Conservation (phyloP, 1,140 invertebrate genomes). For the Dufourea novaeangliae region DNA sequence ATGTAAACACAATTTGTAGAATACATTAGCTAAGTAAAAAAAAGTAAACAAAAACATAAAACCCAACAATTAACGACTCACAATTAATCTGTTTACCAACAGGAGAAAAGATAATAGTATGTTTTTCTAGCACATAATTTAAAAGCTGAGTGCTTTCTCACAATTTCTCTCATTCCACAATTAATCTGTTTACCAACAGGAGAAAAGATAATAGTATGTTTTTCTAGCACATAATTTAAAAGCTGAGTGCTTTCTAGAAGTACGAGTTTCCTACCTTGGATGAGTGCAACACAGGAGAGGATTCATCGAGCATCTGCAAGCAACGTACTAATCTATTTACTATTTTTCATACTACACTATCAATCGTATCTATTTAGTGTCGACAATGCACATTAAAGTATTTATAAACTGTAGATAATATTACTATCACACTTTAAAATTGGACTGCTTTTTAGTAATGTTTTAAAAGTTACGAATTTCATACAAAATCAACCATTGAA, state of each 20-base stretch:
- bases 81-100: no score
- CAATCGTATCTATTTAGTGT: neutral
- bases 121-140: constrained; percentile 22
- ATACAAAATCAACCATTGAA: neutral
- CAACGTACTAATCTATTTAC: constrained; percentile 79
- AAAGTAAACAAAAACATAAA: neutral
- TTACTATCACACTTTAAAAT: neutral
- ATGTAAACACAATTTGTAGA: neutral
- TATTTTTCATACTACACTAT: constrained; percentile 54
- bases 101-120: neutral
- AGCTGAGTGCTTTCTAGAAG: constrained; percentile 40
- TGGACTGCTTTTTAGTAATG: neutral
- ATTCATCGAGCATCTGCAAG: constrained; percentile 82
- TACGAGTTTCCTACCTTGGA: constrained; percentile 78
- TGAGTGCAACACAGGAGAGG: constrained; percentile 81
- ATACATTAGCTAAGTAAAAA: neutral
- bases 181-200: no score
- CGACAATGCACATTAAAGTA: neutral
- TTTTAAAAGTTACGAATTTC: neutral
- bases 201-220: constrained; percentile 1
- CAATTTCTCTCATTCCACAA: no score
- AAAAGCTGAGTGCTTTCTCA: constrained; percentile 36
- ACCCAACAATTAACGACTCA: constrained; percentile 6
- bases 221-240: constrained; percentile 24
- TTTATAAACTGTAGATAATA: neutral